A percentile compares a stretch with the other conserved stretches of the same genome.
Evolutionary conservation across 1,140 invertebrate species (phyloP).

Genomic region (Lucilia sericata): DNA sequence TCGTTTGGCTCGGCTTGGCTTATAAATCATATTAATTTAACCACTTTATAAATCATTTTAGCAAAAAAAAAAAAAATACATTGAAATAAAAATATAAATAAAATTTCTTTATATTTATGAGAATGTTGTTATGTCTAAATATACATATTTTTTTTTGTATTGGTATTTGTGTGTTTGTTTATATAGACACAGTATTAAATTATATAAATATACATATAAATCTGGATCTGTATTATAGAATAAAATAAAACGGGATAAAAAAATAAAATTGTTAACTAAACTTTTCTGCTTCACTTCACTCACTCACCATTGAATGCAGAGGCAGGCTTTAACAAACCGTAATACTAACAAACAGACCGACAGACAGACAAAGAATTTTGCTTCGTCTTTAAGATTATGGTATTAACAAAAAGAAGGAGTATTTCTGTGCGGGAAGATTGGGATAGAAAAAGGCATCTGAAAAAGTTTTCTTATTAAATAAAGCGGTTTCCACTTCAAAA

Average conservation of each 20-base stretch:
- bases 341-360: too few species aligned
- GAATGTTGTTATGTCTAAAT: too few species aligned
- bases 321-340: too few species aligned
- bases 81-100: too few species aligned
- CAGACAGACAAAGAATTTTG: neutral
- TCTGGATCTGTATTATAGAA: too few species aligned
- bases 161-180: too few species aligned
- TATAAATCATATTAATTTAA: constrained; percentile 30
- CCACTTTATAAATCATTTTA: constrained; percentile 27
- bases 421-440: neutral
- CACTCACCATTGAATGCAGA: neutral
- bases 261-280: neutral
- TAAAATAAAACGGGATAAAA: neutral
- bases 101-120: neutral
- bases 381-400: neutral
- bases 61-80: constrained; percentile 4
- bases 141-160: neutral
- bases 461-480: constrained; percentile 44
- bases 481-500: constrained; percentile 42
- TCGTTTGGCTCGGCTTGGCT: neutral
- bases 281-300: neutral
- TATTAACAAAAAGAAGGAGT: neutral
- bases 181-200: too few species aligned
- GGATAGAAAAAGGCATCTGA: neutral
- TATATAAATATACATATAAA: neutral